Percentiles rank a stretch among this genome's conserved stretches.
These are phyloP conservation scores for Eptatretus burgeri DNA, from an alignment of 2,113 vertebrate genomes.

Conservation along the genomic window DNA sequence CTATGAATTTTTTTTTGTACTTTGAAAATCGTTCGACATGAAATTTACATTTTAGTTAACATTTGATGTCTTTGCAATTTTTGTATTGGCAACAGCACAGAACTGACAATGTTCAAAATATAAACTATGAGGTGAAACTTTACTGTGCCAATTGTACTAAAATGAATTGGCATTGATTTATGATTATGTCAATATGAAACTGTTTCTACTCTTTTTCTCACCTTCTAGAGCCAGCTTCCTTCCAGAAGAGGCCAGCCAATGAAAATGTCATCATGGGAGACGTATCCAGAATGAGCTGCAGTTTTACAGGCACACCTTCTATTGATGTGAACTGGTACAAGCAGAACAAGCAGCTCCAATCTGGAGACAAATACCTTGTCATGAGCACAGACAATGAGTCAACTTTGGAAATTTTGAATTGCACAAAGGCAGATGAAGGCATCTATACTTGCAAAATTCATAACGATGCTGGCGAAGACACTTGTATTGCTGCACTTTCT, in stretches of 20 bases:
- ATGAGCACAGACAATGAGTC: background rate
- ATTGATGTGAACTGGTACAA: constrained; percentile 1
- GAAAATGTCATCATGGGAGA: constrained; percentile 2
- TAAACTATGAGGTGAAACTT: background rate
- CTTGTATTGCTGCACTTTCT: background rate
- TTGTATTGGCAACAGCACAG: background rate
- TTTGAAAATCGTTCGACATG: background rate
- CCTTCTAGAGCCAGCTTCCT: background rate
- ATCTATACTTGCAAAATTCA: background rate
- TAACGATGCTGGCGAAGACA: background rate
- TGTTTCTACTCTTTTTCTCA: too few relatives aligned
- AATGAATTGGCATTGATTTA: background rate
- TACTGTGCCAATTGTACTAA: background rate
- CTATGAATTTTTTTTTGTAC: background rate
- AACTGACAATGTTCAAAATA: background rate
- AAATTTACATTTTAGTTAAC: background rate
- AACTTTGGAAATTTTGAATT: background rate
- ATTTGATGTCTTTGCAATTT: background rate
- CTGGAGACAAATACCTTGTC: background rate
- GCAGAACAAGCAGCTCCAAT: constrained; percentile 1
- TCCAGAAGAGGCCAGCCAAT: background rate
- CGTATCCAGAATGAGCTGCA: background rate
- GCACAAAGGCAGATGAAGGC: background rate
- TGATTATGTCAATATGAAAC: background rate
- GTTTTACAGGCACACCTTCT: constrained; percentile 3